Conservation (phyloP, 2,797 vertebrate genomes). For the Masticophis lateralis region DNA sequence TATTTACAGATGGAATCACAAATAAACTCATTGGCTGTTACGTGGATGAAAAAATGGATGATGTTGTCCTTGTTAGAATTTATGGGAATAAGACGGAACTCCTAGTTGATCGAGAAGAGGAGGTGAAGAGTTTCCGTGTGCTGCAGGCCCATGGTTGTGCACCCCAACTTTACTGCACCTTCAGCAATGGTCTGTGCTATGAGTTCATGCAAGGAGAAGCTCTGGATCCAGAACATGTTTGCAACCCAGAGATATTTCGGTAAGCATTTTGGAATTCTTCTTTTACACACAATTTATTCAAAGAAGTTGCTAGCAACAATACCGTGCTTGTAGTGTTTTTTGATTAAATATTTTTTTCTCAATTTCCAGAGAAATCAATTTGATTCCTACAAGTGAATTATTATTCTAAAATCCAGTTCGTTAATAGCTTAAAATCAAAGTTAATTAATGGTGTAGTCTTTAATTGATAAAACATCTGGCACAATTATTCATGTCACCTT, state of each 20-base stretch:
- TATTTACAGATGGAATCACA: slow-evolving; percentile 96
- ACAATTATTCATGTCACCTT: neutral
- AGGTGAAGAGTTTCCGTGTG: slow-evolving; percentile 94
- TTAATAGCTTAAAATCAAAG: neutral
- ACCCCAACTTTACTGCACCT: slow-evolving; percentile 92
- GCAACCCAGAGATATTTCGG: slow-evolving; percentile 86
- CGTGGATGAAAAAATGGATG: slow-evolving; percentile 78
- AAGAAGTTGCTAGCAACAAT: neutral
- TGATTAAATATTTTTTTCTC: neutral
- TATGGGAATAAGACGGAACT: slow-evolving; percentile 96
- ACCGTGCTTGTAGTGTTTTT: neutral
- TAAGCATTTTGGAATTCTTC: slow-evolving; percentile 43
- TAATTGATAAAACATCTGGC: neutral
- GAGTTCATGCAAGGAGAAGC: slow-evolving; percentile 93
- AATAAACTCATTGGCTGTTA: slow-evolving; percentile 97
- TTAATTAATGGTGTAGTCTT: neutral
- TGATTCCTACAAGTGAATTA: no score
- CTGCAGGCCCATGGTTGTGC: slow-evolving; percentile 91
- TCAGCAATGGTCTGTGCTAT: slow-evolving; percentile 95
- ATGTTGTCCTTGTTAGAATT: slow-evolving; percentile 93
- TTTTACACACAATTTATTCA: neutral
- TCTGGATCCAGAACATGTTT: slow-evolving; percentile 89
- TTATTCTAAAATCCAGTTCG: neutral
- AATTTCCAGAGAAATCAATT: neutral
- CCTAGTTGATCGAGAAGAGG: slow-evolving; percentile 90